phyloP scores from a whole-genome alignment of 30 jellyfish, hydroid and myxozoan genomes.

The Mastigias papua region DNA sequence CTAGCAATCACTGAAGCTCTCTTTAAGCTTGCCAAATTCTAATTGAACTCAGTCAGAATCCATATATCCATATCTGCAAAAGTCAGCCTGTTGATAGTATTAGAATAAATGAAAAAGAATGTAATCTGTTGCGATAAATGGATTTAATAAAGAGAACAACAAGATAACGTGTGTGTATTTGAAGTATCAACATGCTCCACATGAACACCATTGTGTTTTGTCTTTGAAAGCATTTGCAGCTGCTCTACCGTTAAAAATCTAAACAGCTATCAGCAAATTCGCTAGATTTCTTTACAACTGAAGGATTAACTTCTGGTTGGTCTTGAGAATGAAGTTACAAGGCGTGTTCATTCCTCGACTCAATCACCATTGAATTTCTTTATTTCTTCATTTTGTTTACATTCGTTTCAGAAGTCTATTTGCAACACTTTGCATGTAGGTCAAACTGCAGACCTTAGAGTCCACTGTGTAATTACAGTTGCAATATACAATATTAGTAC shows the following conservation, averaged over 20 bases:
- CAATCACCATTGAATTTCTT: not conserved
- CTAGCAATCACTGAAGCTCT: too few species aligned
- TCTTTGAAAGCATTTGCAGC: slow-evolving; percentile 5
- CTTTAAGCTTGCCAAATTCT: too few species aligned
- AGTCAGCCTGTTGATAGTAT: slow-evolving; percentile 5
- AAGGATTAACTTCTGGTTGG: not conserved
- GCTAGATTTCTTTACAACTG: not conserved
- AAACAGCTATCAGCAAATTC: slow-evolving; percentile 2
- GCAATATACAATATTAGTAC: not conserved
- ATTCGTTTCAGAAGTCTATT: not conserved
- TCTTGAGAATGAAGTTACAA: not conserved
- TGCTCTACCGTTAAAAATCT: not conserved
- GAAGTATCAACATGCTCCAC: slow-evolving; percentile 52
- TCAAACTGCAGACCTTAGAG: not conserved
- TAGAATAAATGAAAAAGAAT: slow-evolving; percentile 10
- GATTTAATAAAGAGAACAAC: slow-evolving; percentile 41
- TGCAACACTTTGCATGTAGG: not conserved
- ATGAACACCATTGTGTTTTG: slow-evolving; percentile 14
- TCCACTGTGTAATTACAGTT: not conserved
- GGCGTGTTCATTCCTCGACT: not conserved
- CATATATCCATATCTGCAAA: not conserved
- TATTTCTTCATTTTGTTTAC: not conserved
- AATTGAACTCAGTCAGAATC: not conserved
- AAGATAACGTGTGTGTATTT: slow-evolving; percentile 34
- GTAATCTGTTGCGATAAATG: slow-evolving; percentile 52